Conservation (phyloP, 2,888 invertebrate genomes). For the Pachycephus smyrnensis region DNA sequence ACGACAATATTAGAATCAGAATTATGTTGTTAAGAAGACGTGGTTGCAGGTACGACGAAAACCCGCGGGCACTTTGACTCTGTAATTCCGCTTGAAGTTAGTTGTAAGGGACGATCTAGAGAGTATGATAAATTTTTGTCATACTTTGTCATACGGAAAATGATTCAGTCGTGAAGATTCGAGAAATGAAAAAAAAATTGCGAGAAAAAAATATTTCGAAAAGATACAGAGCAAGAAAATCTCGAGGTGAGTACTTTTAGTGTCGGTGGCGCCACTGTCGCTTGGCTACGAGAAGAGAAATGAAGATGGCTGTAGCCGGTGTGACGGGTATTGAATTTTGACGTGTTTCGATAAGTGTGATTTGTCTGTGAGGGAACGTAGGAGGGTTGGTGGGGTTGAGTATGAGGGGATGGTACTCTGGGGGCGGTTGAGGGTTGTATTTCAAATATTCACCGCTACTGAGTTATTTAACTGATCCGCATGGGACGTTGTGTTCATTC, state of each 20-base stretch:
- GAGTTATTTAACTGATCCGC: slow-evolving; percentile 38
- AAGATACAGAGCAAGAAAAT: neutral
- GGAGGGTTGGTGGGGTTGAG: neutral
- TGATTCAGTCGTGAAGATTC: too few relatives aligned
- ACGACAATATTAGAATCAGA: neutral
- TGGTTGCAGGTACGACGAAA: neutral
- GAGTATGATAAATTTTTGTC: neutral
- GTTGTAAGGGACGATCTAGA: neutral
- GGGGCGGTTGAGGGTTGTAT: neutral
- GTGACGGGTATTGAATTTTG: neutral
- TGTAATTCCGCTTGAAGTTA: neutral
- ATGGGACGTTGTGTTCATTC: neutral
- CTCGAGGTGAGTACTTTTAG: neutral
- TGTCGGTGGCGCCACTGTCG: neutral
- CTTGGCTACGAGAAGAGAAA: neutral
- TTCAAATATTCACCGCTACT: slow-evolving; percentile 45
- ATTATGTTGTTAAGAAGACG: neutral
- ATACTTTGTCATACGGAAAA: neutral
- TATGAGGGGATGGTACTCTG: neutral
- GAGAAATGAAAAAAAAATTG: neutral
- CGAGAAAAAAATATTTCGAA: neutral
- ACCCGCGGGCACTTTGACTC: neutral
- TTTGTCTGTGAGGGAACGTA: neutral
- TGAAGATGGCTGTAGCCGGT: neutral
- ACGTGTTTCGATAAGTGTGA: neutral